These are phyloP conservation scores for Plagiodera versicolora DNA, from an alignment of 2,888 invertebrate species.

Conservation along the genomic window DNA sequence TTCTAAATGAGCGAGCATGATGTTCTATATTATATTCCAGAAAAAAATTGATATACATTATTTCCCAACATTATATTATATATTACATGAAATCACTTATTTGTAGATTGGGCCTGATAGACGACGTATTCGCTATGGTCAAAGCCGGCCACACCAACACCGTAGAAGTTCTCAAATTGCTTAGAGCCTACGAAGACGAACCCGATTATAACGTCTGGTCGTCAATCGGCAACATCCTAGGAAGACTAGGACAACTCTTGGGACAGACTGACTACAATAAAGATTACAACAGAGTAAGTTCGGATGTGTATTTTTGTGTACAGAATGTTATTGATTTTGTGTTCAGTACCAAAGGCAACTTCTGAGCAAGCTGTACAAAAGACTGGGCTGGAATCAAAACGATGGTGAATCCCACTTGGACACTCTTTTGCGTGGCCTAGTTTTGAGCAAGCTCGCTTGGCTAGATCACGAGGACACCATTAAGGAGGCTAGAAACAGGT, in stretches of 20 bases:
- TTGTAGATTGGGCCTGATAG: constrained; percentile 72
- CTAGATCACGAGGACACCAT: constrained; percentile 79
- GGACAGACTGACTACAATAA: constrained; percentile 78
- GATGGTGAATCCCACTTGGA: constrained; percentile 84
- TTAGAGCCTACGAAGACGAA: constrained; percentile 82
- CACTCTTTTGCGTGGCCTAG: constrained; percentile 81
- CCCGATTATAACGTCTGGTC: constrained; percentile 94
- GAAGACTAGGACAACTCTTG: constrained; percentile 74
- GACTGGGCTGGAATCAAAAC: constrained; percentile 81
- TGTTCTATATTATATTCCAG: too few relatives aligned
- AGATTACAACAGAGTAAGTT: constrained; percentile 62
- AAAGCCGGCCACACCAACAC: constrained; percentile 84
- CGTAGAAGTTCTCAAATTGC: constrained; percentile 79
- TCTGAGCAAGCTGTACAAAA: constrained; percentile 69
- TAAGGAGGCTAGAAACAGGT: constrained; percentile 67
- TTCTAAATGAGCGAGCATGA: too few relatives aligned
- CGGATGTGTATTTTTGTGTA: too few relatives aligned
- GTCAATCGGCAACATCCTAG: constrained; percentile 75
- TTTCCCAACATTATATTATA: too few relatives aligned
- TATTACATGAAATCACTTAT: too few relatives aligned
- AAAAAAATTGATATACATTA: too few relatives aligned
- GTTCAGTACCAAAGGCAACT: constrained; percentile 70
- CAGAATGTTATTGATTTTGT: not conserved
- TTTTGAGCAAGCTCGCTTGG: constrained; percentile 79
- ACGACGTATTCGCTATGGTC: constrained; percentile 91